Evolutionary conservation across 2,888 invertebrate genomes (phyloP), one percentile per base, ranked within the genome.

Genomic region (Parthenolecanium corni): DNA sequence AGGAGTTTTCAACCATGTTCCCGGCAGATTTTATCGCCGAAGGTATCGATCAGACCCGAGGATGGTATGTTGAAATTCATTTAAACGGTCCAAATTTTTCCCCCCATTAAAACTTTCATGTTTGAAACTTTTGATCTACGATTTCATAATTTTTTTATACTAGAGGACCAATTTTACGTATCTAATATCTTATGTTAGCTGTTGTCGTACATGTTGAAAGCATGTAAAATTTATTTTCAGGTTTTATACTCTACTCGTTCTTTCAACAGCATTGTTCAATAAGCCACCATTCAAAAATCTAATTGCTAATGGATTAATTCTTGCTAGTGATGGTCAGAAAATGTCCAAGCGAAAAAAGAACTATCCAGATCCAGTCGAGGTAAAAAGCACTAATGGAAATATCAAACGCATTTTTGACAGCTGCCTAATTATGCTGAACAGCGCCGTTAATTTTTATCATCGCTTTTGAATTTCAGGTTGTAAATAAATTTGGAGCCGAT

Each of bases 21-120:
- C 98, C 98, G 0, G 98, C 98, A 0, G 94, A 99, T 76, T 99
- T 99, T 72, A 94, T 99, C 71, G 96, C 94, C n/a, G 98, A 98
- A 77, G 97, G 97, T 21, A 92, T 96, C 69, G 96, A 96, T 75
- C 96, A 96, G 77, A 96, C 96, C 0, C 80, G 96, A 68, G 96
- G 96, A 21, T 96, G 96, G 96, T 77, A 68, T 67, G 71, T 66
- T 42, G 14, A 49, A 23, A 5, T 49, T 24, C 31, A 31, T 31
- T 31, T 31, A 31, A 44, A 44, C 12, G 12, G 12, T 20, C 12
- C 44, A 6, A 20, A 44, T 20, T 31, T 31, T 31, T 42, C 44
- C 4, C 6, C 14, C 6, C 14, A 42, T 18, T 42, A 42, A n/a
- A n/a, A 42, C 16, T 42, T 16, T 5, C 44, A 6, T 14, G 38